Evolutionary conservation across 2,888 invertebrate species (phyloP).

Genomic region (Aromia moschata): DNA sequence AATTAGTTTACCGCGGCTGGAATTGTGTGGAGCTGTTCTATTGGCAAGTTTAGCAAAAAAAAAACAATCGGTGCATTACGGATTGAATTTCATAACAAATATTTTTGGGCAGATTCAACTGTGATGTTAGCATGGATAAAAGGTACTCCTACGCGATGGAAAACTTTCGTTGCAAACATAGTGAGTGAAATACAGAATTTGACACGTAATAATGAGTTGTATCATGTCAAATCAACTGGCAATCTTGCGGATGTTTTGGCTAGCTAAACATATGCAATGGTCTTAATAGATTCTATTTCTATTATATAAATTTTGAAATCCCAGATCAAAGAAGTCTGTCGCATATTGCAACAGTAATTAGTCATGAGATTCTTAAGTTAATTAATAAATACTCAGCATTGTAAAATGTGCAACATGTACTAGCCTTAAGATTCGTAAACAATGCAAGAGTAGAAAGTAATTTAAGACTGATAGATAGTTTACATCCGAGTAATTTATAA

Average conservation of each 20-base stretch:
- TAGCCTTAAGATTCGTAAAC: conserved; percentile 8
- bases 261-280: conserved; percentile 20
- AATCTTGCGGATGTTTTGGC: conserved; percentile 40
- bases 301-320: not conserved
- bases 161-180: conserved; percentile 38
- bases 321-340: not conserved
- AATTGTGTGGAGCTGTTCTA: conserved; percentile 6
- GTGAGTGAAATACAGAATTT: conserved; percentile 33
- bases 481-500: conserved; percentile 17
- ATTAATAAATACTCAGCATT: conserved; percentile 12
- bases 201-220: conserved; percentile 27
- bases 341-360: not conserved
- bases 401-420: not conserved
- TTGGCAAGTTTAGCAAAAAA: conserved; percentile 1
- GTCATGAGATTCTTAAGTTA: not conserved
- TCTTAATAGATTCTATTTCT: not conserved
- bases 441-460: conserved; percentile 1
- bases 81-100: conserved; percentile 1
- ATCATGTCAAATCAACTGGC: conserved; percentile 27
- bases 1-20: conserved; percentile 15
- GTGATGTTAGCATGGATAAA: conserved; percentile 35
- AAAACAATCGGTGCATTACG: not conserved
- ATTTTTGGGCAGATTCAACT: conserved; percentile 37
- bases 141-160: conserved; percentile 29
- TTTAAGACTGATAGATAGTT: not conserved